Conservation (phyloP, 1,140 invertebrate species). For the Zaprionus tsacasi region DNA sequence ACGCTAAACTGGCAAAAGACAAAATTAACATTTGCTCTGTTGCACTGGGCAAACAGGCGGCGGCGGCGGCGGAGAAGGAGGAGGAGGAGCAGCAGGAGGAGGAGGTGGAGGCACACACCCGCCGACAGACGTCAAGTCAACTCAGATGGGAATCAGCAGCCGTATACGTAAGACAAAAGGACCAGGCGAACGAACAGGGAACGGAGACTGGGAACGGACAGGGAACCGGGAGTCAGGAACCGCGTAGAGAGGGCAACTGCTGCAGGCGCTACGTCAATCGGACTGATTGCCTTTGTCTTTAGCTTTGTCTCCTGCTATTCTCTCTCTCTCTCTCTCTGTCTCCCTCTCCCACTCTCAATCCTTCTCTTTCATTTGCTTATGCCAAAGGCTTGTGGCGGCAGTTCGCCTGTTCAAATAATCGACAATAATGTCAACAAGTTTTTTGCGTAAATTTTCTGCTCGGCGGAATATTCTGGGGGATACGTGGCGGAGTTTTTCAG, state of each 20-base stretch:
- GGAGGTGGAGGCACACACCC: slow-evolving; percentile 28
- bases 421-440: slow-evolving; percentile 79
- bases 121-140: slow-evolving; percentile 37
- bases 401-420: slow-evolving; percentile 72
- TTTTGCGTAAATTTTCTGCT: slow-evolving; percentile 44
- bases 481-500: neutral
- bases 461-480: neutral
- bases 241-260: neutral
- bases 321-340: neutral
- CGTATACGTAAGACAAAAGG: slow-evolving; percentile 11
- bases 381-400: slow-evolving; percentile 50
- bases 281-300: slow-evolving; percentile 56
- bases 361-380: slow-evolving; percentile 74
- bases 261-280: slow-evolving; percentile 40
- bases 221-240: neutral
- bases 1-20: slow-evolving; percentile 81
- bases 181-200: neutral
- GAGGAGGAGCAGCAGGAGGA: neutral
- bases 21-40: slow-evolving; percentile 75
- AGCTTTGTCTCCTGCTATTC: slow-evolving; percentile 29
- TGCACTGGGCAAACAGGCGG: slow-evolving; percentile 25
- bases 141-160: slow-evolving; percentile 35
- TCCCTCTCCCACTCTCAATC: slow-evolving; percentile 1
- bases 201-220: neutral
- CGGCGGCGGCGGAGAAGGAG: neutral